Base-by-base conservation (phyloP, 2,797 vertebrate species). In the Echeneis naucrates region DNA sequence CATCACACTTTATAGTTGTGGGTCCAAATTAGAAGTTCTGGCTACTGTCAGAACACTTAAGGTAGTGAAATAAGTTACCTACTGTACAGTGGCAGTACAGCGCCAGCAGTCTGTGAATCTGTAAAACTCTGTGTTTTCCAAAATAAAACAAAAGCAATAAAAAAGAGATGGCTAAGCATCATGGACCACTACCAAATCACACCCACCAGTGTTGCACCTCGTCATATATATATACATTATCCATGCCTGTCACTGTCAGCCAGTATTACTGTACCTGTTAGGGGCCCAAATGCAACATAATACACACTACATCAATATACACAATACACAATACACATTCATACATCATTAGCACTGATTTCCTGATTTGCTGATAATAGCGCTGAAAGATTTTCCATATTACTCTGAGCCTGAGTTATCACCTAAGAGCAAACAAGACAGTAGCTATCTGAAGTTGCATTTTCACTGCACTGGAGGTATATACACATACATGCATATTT, bases 191-290 rank as follows among this genome's bases (percentile, higher is more conserved):
- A 42, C 48, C 30, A 2, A 13, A 60, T 9, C n/a, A n/a, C 3
- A 14, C 53, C 61, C 56, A 33, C 48, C 69, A 45, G 56, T 56
- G 48, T 69, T 55, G 37, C 45, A 52, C 14, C 37, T 77, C 52
- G 76, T 71, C 21, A 61, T 19, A 26, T 69, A 26, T 69, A 50
- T 44, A 51, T 66, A 12, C 10, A 52, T 63, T 51, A 32, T 47
- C n/a, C 17, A 61, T 21, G 32, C 42, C 27, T 59, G 21, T 50
- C 13, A 48, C 62, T 68, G 63, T 72, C 68, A 75, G 50, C 70
- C 70, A 32, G 26, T 37, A 62, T 78, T 77, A 68, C n/a, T n/a
- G n/a, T n/a, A n/a, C 48, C 54, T 78, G 27, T 24, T 35, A 23
- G 40, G 4, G 8, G 19, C 19, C n/a, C 26, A 8, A 5, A 19